Evolutionary conservation across 2,113 vertebrate genomes (phyloP), one percentile per base, ranked within the genome.

Genomic region (Nothoprocta perdicaria): DNA sequence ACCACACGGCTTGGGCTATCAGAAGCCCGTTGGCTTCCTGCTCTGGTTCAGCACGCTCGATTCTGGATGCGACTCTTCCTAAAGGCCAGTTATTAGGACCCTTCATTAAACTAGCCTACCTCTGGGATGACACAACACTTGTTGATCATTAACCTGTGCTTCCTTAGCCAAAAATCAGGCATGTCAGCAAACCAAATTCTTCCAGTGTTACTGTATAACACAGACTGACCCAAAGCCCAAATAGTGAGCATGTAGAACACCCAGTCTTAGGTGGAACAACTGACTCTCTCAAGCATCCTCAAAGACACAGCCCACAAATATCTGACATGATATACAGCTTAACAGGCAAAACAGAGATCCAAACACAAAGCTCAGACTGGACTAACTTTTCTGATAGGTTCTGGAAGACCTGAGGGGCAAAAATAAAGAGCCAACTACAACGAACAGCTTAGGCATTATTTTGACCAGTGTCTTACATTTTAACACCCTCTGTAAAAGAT

Each of bases 371-470:
- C 13, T 91, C 55, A 71, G 41, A 52, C 53, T 67, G 77, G 31
- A 45, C 26, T 40, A 86, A 68, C 46, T 53, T 78, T 88, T 65
- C 65, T 80, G 69, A 40, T 33, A 91, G 80, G 41, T 84, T 92
- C 71, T 82, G 38, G 57, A 91, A 93, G 75, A 85, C 33, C 6
- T 45, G 46, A 80, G 76, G 31, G n/a, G 76, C 60, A 91, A 81
- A 88, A 95, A 92, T 91, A 80, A 91, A 84, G 80, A 84, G 88
- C 57, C 89, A 88, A 90, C 90, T 86, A 93, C 62, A 72, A 19
- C 72, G 80, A 96, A 69, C 73, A 69, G 62, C 67, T 93, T 86
- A 91, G 15, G 29, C 52, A 78, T 87, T 87, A 71, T 88, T 88
- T 72, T 88, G 83, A 88, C 69, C 77, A 73, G 62, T 83, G 83